Evolutionary conservation across 2,797 vertebrate genomes (phyloP).

Genomic region (Darevskia mixta): DNA sequence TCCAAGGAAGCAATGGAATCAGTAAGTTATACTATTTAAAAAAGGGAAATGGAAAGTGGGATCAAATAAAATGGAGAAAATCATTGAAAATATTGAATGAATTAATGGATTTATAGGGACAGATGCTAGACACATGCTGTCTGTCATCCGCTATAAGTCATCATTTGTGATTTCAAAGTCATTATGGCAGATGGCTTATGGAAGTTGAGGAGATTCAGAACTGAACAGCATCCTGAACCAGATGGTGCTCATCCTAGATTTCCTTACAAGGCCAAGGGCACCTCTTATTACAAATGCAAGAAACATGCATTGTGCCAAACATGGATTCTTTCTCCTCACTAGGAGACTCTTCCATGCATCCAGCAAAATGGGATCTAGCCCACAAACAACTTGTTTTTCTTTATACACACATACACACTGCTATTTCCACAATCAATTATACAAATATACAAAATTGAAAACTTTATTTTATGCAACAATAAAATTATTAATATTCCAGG

Average conservation of each 20-base stretch:
- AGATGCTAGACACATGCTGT: slow-evolving; percentile 22
- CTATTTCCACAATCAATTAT: too few species aligned
- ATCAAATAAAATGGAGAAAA: slow-evolving; percentile 50
- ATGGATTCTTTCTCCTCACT: background rate
- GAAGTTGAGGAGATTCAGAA: slow-evolving; percentile 42
- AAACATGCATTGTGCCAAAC: slow-evolving; percentile 13
- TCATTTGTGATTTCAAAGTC: slow-evolving; percentile 51
- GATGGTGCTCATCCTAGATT: slow-evolving; percentile 51
- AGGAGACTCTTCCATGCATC: background rate
- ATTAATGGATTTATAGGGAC: slow-evolving; percentile 62
- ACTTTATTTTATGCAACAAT: background rate
- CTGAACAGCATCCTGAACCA: slow-evolving; percentile 36
- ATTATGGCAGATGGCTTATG: slow-evolving; percentile 24
- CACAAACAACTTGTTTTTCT: background rate
- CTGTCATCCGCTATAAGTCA: slow-evolving; percentile 45
- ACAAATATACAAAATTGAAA: too few species aligned
- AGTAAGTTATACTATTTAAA: slow-evolving; percentile 37
- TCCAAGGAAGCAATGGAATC: slow-evolving; percentile 41
- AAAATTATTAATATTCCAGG: background rate
- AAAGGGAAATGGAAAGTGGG: slow-evolving; percentile 54
- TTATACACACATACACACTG: too few species aligned
- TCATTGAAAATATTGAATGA: slow-evolving; percentile 63
- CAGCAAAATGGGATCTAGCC: background rate
- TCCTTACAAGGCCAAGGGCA: background rate
- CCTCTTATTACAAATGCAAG: slow-evolving; percentile 28